phyloP scores from a whole-genome alignment of 2,113 vertebrate species.

The Melanotaenia duboulayi region DNA sequence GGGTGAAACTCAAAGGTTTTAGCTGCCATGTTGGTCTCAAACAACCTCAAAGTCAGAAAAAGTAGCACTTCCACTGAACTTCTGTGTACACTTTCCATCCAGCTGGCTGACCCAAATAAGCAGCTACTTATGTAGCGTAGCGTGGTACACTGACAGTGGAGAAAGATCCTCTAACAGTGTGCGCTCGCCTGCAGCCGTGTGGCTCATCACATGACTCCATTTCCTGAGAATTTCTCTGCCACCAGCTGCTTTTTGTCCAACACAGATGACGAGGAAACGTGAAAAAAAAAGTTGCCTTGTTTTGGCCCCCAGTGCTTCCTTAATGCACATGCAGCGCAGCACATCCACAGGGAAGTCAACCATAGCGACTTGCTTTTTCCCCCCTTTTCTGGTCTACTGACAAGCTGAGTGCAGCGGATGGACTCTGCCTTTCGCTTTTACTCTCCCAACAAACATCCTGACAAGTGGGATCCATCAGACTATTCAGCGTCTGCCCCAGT shows the following conservation, averaged over 20 bases:
- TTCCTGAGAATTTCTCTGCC: conserved; percentile 45
- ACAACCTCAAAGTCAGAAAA: background rate
- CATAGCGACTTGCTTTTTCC: conserved; percentile 4
- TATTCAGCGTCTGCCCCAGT: conserved; percentile 27
- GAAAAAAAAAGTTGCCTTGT: conserved; percentile 36
- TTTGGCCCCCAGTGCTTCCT: conserved; percentile 19
- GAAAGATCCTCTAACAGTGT: conserved; percentile 13
- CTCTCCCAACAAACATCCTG: conserved; percentile 19
- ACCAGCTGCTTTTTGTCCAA: conserved; percentile 50
- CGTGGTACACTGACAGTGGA: conserved; percentile 22
- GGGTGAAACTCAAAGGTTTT: conserved; percentile 14
- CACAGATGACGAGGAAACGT: conserved; percentile 2
- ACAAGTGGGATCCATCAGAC: conserved; percentile 16
- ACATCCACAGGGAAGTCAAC: conserved; percentile 43
- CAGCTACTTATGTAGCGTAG: conserved; percentile 40
- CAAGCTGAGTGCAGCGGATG: conserved; percentile 18
- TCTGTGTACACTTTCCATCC: conserved; percentile 10
- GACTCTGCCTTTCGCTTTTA: conserved; percentile 3
- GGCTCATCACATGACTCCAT: conserved; percentile 48
- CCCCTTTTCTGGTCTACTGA: background rate
- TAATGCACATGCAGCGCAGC: conserved; percentile 23
- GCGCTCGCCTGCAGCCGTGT: conserved; percentile 26
- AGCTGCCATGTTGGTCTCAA: conserved; percentile 6
- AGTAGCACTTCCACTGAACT: background rate
- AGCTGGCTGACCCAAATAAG: conserved; percentile 62